Evolutionary conservation across 2,888 invertebrate species (phyloP), one percentile per base, ranked within the genome.

Genomic region (Macroteleia sp.): DNA sequence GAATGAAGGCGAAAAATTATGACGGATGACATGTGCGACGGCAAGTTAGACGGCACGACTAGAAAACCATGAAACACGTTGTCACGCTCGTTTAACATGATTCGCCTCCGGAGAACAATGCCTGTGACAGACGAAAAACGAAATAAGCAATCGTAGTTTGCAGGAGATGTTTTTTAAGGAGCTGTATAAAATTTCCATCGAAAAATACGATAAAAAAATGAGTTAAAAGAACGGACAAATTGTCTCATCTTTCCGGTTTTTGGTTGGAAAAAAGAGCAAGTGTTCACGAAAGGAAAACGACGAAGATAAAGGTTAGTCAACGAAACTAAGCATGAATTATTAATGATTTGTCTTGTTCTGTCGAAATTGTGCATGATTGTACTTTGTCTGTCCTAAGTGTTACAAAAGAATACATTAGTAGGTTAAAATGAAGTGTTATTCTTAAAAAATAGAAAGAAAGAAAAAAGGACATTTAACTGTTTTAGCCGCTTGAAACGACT

Each of bases 21-120:
- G 70, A 80, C 67, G 54, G 62, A 71, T 74, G 77, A 77, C 80
- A 67, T 67, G 74, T 67, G 66, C 74, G 77, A 76, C 73, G 76
- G 78, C 56, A 56, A 78, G 50, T 42, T 50, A 48, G 57, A 14
- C 46, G 30, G 66, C 70, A 67, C 71, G 66, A 73, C 57, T 80
- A 80, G 81, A 82, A 77, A 80, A 81, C 80, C 85, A 83, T 85
- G 83, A 87, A 88, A 86, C 84, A 64, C 80, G 79, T 85, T 85
- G 85, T 86, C 83, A 84, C 86, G 86, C 83, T 84, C 82, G 80
- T 82, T 87, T 85, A 82, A 82, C 83, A 74, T 78, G 67, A 54
- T 69, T 79, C 77, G 64, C 73, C 61, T 78, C 30, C 36, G 46
- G 61, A 42, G 76, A 57, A 80, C 75, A 76, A 79, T 70, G 48